phyloP scores from a whole-genome alignment of 2,113 vertebrate genomes.

The Oreochromis spilurus region DNA sequence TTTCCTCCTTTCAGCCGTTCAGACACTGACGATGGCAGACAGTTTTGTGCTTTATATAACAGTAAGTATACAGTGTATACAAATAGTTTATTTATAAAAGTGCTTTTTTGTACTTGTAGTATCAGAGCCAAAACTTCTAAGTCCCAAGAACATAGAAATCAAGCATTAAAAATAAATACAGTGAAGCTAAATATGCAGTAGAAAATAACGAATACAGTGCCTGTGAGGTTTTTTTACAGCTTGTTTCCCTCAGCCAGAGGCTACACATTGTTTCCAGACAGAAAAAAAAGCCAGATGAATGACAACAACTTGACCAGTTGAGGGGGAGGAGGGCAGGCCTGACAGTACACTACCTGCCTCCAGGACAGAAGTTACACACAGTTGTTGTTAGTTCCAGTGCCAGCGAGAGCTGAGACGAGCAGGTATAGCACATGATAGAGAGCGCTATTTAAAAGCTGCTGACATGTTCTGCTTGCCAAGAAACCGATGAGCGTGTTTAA shows the following conservation, averaged over 20 bases:
- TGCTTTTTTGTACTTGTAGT: not conserved
- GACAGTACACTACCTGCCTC: slow-evolving; percentile 8
- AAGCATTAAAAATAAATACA: not conserved
- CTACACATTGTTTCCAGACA: not conserved
- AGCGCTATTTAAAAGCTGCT: slow-evolving; percentile 18
- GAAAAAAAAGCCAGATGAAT: not conserved
- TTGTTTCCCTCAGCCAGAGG: not conserved
- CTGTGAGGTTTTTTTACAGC: not conserved
- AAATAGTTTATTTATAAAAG: not conserved
- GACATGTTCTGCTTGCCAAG: slow-evolving; percentile 17
- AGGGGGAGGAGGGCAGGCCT: slow-evolving; percentile 23
- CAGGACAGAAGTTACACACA: not conserved
- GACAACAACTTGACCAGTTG: slow-evolving; percentile 7
- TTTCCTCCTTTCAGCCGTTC: not conserved
- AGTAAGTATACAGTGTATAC: not conserved
- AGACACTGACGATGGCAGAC: not conserved
- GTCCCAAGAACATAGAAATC: not conserved
- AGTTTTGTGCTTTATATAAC: not conserved
- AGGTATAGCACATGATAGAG: not conserved
- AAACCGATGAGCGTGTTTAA: not conserved
- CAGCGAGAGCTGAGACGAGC: slow-evolving; percentile 3
- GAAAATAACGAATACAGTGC: not conserved
- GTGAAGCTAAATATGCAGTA: not conserved
- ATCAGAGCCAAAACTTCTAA: not conserved
- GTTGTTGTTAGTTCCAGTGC: slow-evolving; percentile 13